Evolutionary conservation across 35 echinoderm and acorn worm species (phyloP), one percentile per base, ranked within the genome.

Genomic region (Chiridota heheva): DNA sequence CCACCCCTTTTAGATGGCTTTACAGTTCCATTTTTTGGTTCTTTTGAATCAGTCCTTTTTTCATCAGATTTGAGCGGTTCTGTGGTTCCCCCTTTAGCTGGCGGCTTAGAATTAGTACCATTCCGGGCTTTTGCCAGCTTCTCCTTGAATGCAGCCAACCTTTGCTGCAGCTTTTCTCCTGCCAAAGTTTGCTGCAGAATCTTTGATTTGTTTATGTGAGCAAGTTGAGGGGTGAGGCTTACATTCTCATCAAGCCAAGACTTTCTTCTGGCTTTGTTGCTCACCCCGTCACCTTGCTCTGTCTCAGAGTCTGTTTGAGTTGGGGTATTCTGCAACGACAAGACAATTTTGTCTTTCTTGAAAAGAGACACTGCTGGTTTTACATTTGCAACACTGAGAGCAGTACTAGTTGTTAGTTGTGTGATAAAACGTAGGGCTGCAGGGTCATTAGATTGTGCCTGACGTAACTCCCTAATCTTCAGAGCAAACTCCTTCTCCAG

Each of bases 211-310:
- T n/a, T n/a, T n/a, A n/a, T 74, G 0, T 6, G 43, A 2, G 70
- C 41, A 22, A 74, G 40, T 26, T 74, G 70, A 29, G 90, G 90
- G 12, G 48, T 92, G 3, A 81, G 40, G 31, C 69, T 65, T 13
- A 84, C 69, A 72, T 92, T 86, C 7, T 69, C 51, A 62, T 86
- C 90, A 20, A 87, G 40, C 76, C 82, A 87, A 5, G 83, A 92
- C 22, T 72, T 70, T 29, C 87, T 58, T 48, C 78, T 72, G 25
- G 49, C 65, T 25, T 34, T 46, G 3, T 48, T 27, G 16, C 29
- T 70, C 13, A 30, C 48, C 17, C 36, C 58, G 35, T 31, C 37
- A 33, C 42, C n/a, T 28, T 33, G 45, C 40, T 81, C 69, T 27
- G 61, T 71, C 17, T 92, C 90, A 30, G 49, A 81, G 44, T 86